Evolutionary conservation across 1,140 invertebrate genomes (phyloP), one percentile per base, ranked within the genome.

Genomic region (Dolichoris vasculosae): DNA sequence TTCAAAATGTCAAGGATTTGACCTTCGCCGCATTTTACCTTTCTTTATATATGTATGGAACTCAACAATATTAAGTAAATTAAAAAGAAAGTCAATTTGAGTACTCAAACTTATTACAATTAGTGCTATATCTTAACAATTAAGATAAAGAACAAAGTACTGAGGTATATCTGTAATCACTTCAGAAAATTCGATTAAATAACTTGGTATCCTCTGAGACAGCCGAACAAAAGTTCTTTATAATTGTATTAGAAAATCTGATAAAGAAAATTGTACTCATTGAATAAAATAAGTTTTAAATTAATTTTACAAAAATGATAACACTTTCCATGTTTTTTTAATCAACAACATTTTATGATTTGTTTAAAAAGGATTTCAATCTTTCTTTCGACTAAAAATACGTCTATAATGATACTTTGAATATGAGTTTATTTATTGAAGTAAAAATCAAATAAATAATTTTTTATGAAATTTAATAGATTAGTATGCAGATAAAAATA

Each of bases 161-260:
- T 32, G 59, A 51, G 32, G 64, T 71, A 55, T 71, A 79, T 17
- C 73, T 76, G 43, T 43, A 64, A 64, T 77, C 26, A 46, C 13
- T 71, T 55, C 23, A 59, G 15, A 23, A 40, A 71, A 78, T 79
- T 78, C 30, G 46, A 78, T 84, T 79, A 84, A 69, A 84, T 71
- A 55, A 79, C n/a, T 84, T 63, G 13, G 35, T 30, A 63, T 9
- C 0, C 26, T n/a, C 48, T 38, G 26, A 0, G 35, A 73, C 32
- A 59, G 8, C 15, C 15, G 4, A 32, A 43, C 32, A 8, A 26
- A 63, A 59, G 69, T 75, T 59, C 48, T 59, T 59, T 30, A 46
- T 46, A 51, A 71, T 38, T 83, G 75, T 73, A 51, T 82, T 73
- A 69, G 23, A 82, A 38, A 82, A 82, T 55, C 46, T 73, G 48